Conservation (phyloP, 2,888 invertebrate genomes). For the Marasmarcha lunaedactyla region DNA sequence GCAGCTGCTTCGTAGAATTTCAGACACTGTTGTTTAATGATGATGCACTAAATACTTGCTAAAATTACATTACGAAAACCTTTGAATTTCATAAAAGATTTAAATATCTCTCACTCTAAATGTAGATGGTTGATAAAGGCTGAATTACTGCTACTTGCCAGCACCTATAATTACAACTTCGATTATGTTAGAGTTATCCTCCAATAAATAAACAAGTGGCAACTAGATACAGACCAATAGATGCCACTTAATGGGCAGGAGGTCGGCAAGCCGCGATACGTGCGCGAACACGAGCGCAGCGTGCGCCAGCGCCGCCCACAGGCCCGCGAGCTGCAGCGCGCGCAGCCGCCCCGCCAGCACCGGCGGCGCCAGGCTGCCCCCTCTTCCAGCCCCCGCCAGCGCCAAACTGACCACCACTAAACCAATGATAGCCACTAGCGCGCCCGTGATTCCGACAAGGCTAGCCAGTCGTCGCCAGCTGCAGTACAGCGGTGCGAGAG, state of each 20-base stretch:
- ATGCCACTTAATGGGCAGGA: constrained; percentile 55
- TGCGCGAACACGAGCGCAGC: constrained; percentile 38
- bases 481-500: constrained; percentile 60
- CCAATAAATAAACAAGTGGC: too few species aligned
- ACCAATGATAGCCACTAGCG: constrained; percentile 20
- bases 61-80: too few species aligned
- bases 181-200: too few species aligned
- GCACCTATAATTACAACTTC: too few species aligned
- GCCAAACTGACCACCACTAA: constrained; percentile 6
- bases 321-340: constrained; percentile 46
- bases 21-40: too few species aligned
- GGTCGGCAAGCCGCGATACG: constrained; percentile 40
- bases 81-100: too few species aligned
- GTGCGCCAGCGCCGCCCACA: constrained; percentile 49
- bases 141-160: too few species aligned
- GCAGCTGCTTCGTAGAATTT: too few species aligned
- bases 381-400: constrained; percentile 14
- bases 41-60: too few species aligned
- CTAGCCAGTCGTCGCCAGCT: constrained; percentile 33
- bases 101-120: too few species aligned
- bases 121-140: too few species aligned
- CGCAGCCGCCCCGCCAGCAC: constrained; percentile 34
- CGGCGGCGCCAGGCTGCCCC: constrained; percentile 15
- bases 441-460: constrained; percentile 18
- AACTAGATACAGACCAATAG: constrained; percentile 26